Evolutionary conservation across 2,113 vertebrate species (phyloP), one percentile per base, ranked within the genome.

Genomic region (Tiliqua scincoides): DNA sequence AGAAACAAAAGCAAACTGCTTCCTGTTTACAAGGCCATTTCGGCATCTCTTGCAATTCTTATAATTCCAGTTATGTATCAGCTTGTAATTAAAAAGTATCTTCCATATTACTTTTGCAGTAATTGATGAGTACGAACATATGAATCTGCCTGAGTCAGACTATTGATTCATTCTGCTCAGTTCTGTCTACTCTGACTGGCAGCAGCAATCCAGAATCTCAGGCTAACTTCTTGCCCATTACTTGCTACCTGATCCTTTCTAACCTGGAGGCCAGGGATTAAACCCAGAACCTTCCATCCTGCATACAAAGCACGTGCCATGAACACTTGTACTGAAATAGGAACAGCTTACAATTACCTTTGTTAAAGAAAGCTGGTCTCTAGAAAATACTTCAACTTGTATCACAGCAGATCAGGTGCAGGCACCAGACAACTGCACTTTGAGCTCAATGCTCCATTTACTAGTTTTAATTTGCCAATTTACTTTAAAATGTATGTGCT

Each of bases 21-120:
- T 94, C 89, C 93, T 92, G 87, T 83, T 90, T 65, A 1, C 15
- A 74, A 67, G 17, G 30, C n/a, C 48, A 37, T 35, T 75, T 83
- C 18, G 15, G 82, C 73, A 83, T 14, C 1, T 0, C 0, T 43
- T 32, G 54, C 68, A 48, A n/a, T n/a, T 73, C 75, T 6, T 68
- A 40, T 43, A 89, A 52, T 5, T n/a, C 84, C 7, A 11, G 10
- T 10, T 75, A 71, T 75, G 0, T 8, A 61, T 37, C 54, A 61
- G 10, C 1, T 0, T 84, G 89, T 77, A 48, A 74, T 43, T 79
- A 85, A 91, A 92, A 76, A 35, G 32, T 35, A 40, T 14, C 21
- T 79, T 40, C 32, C 21, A 62, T 62, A n/a, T 15, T 61, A 23
- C n/a, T 78, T 61, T 78, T 77, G 35, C 59, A n/a, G 5, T 32